Conservation (phyloP, 2,113 vertebrate species). For the Tor tambroides region DNA sequence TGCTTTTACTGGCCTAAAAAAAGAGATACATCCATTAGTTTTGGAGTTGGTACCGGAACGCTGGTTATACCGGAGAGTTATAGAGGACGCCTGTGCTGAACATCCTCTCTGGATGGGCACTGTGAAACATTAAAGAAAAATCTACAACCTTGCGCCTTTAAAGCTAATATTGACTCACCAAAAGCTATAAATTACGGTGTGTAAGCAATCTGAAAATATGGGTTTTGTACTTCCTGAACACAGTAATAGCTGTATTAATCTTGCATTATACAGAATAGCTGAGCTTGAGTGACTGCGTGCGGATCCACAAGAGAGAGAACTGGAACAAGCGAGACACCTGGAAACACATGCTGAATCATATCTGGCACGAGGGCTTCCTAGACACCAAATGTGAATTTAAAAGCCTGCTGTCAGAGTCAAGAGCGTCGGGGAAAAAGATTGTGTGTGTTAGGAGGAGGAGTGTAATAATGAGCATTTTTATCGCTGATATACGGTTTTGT, state of each 20-base stretch:
- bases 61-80: conserved; percentile 30
- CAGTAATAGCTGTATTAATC: conserved; percentile 41
- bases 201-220: conserved; percentile 25
- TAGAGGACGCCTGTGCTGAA: neutral
- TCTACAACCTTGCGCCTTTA: conserved; percentile 27
- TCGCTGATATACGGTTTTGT: neutral
- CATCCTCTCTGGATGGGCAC: neutral
- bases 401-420: conserved; percentile 20
- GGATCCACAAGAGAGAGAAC: conserved; percentile 14
- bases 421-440: neutral
- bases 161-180: conserved; percentile 44
- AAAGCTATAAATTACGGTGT: conserved; percentile 40
- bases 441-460: conserved; percentile 3
- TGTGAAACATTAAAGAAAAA: conserved; percentile 24
- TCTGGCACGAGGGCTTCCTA: conserved; percentile 25
- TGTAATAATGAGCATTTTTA: neutral
- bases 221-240: neutral
- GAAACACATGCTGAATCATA: conserved; percentile 23
- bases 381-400: conserved; percentile 12
- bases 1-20: conserved; percentile 43
- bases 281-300: conserved; percentile 18
- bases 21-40: conserved; percentile 19
- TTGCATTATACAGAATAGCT: conserved; percentile 23
- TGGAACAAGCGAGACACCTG: conserved; percentile 29
- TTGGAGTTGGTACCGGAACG: neutral